phyloP scores from a whole-genome alignment of 2,888 invertebrate species.

The Ornithoptera priamus region DNA sequence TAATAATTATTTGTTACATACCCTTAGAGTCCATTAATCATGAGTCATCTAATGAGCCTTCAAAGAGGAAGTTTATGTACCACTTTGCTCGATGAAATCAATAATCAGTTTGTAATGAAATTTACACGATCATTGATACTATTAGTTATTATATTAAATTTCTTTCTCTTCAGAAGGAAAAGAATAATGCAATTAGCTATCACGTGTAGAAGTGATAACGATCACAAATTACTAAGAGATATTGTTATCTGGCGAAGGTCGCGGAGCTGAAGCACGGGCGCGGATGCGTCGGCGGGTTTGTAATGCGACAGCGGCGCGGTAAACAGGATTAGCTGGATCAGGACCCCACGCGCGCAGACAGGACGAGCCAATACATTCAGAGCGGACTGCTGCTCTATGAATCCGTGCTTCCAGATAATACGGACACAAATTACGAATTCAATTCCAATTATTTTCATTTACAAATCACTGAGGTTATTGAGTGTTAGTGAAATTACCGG shows the following conservation, averaged over 20 bases:
- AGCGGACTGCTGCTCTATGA: constrained; percentile 10
- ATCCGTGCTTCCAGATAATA: constrained; percentile 3
- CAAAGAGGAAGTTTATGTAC: too few relatives aligned
- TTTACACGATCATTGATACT: too few relatives aligned
- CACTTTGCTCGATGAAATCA: too few relatives aligned
- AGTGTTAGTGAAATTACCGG: too few relatives aligned
- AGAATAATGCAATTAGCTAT: not conserved
- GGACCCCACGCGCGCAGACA: constrained; percentile 76
- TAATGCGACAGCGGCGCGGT: constrained; percentile 68
- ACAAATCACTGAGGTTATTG: too few relatives aligned
- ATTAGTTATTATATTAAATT: too few relatives aligned
- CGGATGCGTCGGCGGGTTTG: constrained; percentile 61
- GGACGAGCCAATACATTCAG: constrained; percentile 65
- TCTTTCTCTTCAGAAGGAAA: too few relatives aligned
- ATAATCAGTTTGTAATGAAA: too few relatives aligned
- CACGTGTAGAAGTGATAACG: constrained; percentile 4
- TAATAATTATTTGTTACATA: too few relatives aligned
- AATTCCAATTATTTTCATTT: too few relatives aligned
- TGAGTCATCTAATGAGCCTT: too few relatives aligned
- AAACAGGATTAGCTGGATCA: constrained; percentile 70
- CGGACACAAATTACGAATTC: not conserved
- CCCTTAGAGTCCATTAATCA: too few relatives aligned
- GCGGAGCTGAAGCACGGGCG: constrained; percentile 36
- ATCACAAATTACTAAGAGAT: constrained; percentile 9
- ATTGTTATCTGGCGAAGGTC: constrained; percentile 17